Evolutionary conservation across 2,113 vertebrate species (phyloP), one percentile per base, ranked within the genome.

Genomic region (Coryphaenoides rupestris): DNA sequence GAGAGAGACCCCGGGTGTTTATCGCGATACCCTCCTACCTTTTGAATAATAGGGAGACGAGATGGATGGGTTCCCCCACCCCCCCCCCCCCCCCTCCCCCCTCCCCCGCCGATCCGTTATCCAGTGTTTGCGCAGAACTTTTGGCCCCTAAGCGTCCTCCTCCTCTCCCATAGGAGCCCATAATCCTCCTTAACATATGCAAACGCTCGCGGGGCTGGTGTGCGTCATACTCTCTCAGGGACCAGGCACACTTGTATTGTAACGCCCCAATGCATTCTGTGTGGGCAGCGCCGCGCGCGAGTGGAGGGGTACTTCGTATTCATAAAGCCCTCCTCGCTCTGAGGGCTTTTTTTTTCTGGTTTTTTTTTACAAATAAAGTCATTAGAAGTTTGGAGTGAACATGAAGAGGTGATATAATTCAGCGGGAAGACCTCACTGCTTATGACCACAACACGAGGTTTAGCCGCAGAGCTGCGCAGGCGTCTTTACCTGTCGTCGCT

Each of bases 101-200:
- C n/a, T n/a, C n/a, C n/a, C n/a, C n/a, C n/a, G n/a, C n/a, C n/a
- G n/a, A n/a, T 77, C 67, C 76, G 72, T 72, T 85, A 77, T 78
- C 66, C 61, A 67, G 70, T 67, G 79, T 70, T 77, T 84, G 76
- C 61, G 47, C 70, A 77, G 82, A 78, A 75, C 66, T 70, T 22
- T 2, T 55, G 53, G n/a, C 69, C 82, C 77, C 72, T 84, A 63
- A 70, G 81, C 76, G 75, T 85, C 68, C 33, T 84, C n/a, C n/a
- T n/a, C n/a, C 33, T 40, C 69, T 89, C 87, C 89, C 88, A 80
- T 64, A 85, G 87, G 88, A 89, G 67, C 81, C 77, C 82, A 84
- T 89, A 89, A 87, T 87, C 82, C 75, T 84, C 63, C 86, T 86
- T 89, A 87, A 77, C 86, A 88, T 87, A 91, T 90, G 84, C 88